Percentiles rank a stretch among this genome's conserved stretches.
Evolutionary conservation across 2,888 invertebrate species (phyloP).

Genomic region (Vanessa cardui): DNA sequence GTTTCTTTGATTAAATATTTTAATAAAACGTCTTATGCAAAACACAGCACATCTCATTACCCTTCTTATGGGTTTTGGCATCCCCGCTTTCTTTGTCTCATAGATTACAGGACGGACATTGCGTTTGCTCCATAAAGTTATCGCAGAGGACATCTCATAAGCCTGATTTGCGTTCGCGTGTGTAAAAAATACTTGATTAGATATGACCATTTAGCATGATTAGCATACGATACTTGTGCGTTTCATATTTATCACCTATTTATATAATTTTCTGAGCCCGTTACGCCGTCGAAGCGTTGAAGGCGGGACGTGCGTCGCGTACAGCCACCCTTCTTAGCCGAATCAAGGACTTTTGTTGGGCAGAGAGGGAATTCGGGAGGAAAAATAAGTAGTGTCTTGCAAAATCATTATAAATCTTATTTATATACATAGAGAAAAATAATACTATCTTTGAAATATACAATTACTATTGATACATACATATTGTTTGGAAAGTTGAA

Average conservation of each 20-base stretch:
- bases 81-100: conserved; percentile 9
- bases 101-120: conserved; percentile 6
- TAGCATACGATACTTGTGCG: conserved; percentile 45
- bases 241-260: conserved; percentile 49
- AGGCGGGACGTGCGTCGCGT: conserved; percentile 51
- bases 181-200: conserved; percentile 46
- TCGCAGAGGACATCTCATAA: conserved; percentile 26
- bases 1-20: conserved; percentile 7
- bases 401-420: not conserved
- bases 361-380: conserved; percentile 37
- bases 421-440: too few species aligned
- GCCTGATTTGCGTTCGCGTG: conserved; percentile 40
- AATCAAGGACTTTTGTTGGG: conserved; percentile 43
- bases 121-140: conserved; percentile 13
- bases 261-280: conserved; percentile 46
- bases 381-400: conserved; percentile 5
- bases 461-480: too few species aligned
- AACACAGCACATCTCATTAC: conserved; percentile 12
- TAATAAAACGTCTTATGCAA: conserved; percentile 13
- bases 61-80: conserved; percentile 25
- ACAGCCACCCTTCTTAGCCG: conserved; percentile 50
- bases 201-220: conserved; percentile 45
- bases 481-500: too few species aligned
- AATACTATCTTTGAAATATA: too few species aligned
- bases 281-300: conserved; percentile 44